Conservation (phyloP, 2,888 invertebrate genomes). For the Pardosa pseudoannulata region DNA sequence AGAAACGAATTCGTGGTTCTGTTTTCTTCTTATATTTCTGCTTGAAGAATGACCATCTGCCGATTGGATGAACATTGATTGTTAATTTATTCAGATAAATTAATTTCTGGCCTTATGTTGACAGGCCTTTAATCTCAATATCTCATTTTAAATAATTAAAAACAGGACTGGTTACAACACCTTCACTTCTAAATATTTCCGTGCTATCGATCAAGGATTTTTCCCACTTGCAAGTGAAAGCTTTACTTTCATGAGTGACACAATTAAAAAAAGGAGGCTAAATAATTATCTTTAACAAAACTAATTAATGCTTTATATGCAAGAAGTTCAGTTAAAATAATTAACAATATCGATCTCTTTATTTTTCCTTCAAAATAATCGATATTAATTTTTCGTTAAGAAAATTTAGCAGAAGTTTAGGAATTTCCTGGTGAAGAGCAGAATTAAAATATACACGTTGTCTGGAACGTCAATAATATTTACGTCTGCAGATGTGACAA, state of each 20-base stretch:
- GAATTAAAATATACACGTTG: no score
- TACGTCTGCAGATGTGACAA: no score
- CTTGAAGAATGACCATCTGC: no score
- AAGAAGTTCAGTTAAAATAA: background rate
- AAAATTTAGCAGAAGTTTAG: background rate
- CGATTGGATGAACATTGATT: no score
- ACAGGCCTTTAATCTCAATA: background rate
- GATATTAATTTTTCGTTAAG: background rate
- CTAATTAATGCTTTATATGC: background rate
- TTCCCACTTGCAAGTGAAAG: background rate
- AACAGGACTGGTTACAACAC: background rate
- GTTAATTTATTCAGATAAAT: background rate
- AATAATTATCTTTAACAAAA: constrained; percentile 6
- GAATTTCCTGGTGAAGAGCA: no score
- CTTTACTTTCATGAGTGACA: background rate
- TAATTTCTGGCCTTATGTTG: background rate
- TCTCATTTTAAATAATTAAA: background rate
- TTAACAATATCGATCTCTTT: background rate
- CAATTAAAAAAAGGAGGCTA: background rate
- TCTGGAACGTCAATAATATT: no score
- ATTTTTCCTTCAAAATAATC: background rate
- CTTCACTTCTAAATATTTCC: background rate
- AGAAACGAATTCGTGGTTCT: no score
- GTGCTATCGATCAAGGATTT: background rate
- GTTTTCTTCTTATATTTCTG: no score